Evolutionary conservation across 2,888 invertebrate genomes (phyloP), one percentile per base, ranked within the genome.

Genomic region (Sturmia bella): DNA sequence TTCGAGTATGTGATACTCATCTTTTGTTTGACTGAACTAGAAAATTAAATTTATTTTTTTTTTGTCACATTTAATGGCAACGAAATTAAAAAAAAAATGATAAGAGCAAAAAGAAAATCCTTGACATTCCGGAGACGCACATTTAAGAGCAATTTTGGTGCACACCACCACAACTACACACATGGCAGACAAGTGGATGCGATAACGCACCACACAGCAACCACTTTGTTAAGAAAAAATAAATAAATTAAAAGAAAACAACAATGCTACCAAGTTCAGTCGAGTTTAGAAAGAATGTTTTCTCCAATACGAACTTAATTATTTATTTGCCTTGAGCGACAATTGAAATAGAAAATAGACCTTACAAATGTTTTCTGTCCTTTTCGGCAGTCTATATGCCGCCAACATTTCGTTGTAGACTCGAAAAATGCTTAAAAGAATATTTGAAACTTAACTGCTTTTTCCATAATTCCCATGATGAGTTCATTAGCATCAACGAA

Each of bases 101-200:
- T 21, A 68, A 21, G 57, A 48, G 37, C 11, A 69, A 57, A 45
- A 61, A 68, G 39, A 41, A 78, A 72, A 75, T 70, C 74, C 63
- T 80, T 80, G 69, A 75, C 69, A 80, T 75, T 75, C 74, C 74
- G 24, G 41, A 54, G 75, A 75, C 80, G 64, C 75, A 66, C 66
- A 59, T 79, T 73, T 19, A 64, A 66, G 24, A 41, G 52, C 54
- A 70, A 24, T 45, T 39, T 27, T 75, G 19, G 19, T 39, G n/a
- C 41, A 48, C 13, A 56, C 32, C 32, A 32, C 32, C 32, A 9
- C 32, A 32, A 32, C 3, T 7, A 27, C 27, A 27, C 27, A 43
- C 24, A 48, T 64, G 54, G 17, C 19, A 57, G 48, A 1, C 17
- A 32, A 24, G 39, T 41, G 39, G 37, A 24, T 50, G 39, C 50